phyloP scores from a whole-genome alignment of 2,113 vertebrate species.

The Cololabis saira region DNA sequence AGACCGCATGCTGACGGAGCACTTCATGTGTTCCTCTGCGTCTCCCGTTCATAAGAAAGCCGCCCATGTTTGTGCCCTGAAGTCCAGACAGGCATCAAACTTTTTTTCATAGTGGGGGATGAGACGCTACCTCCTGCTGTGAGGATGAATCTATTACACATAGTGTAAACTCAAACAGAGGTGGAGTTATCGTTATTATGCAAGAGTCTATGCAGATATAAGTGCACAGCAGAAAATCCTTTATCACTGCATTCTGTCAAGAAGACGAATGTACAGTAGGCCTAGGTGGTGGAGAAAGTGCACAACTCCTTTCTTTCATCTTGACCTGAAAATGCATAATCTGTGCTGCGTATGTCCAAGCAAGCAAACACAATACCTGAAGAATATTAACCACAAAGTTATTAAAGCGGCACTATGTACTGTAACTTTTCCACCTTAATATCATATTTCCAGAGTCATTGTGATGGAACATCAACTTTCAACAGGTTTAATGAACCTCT shows the following conservation, averaged over 20 bases:
- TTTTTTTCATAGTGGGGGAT: neutral
- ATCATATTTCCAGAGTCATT: too few relatives aligned
- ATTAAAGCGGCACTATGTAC: too few relatives aligned
- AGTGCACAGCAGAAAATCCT: constrained; percentile 1
- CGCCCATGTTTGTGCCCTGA: neutral
- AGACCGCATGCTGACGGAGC: constrained; percentile 63
- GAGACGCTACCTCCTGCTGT: constrained; percentile 14
- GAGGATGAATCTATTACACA: constrained; percentile 22
- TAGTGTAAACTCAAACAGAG: too few relatives aligned
- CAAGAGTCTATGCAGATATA: neutral
- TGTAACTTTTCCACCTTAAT: too few relatives aligned
- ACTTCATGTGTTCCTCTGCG: constrained; percentile 21
- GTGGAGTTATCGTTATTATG: accelerated
- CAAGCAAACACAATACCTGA: too few relatives aligned
- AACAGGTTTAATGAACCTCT: too few relatives aligned
- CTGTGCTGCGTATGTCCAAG: too few relatives aligned
- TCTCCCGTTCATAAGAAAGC: neutral
- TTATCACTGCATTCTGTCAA: neutral
- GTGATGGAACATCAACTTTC: too few relatives aligned
- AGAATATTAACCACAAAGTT: too few relatives aligned
- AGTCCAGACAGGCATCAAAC: neutral
- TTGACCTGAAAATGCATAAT: neutral
- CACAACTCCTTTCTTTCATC: neutral
- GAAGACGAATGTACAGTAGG: neutral
- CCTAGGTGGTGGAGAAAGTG: neutral